Evolutionary conservation across 2,888 invertebrate species (phyloP).

Genomic region (Lasioglossum calceatum): DNA sequence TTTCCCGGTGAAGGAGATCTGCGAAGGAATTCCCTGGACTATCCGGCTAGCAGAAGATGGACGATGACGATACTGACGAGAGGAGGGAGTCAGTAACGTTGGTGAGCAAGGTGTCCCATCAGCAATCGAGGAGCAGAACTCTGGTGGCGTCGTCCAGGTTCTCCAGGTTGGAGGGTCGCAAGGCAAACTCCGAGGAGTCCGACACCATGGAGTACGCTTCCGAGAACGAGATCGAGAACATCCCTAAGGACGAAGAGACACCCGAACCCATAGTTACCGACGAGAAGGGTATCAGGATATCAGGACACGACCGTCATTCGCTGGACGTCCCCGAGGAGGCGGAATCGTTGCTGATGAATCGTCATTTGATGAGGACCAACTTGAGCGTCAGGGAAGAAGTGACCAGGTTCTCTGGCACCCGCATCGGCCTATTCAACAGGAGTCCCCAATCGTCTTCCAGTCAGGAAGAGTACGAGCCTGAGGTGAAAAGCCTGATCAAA

Average conservation of each 20-base stretch:
- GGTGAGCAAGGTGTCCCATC: slow-evolving; percentile 44
- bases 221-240: slow-evolving; percentile 80
- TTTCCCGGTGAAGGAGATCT: background rate
- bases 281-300: slow-evolving; percentile 68
- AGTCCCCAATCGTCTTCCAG: slow-evolving; percentile 89
- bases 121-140: slow-evolving; percentile 36
- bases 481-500: slow-evolving; percentile 84
- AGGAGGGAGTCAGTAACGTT: slow-evolving; percentile 67
- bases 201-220: slow-evolving; percentile 80
- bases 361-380: slow-evolving; percentile 63
- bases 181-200: slow-evolving; percentile 74
- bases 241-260: slow-evolving; percentile 72
- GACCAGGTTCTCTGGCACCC: slow-evolving; percentile 84
- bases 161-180: slow-evolving; percentile 34
- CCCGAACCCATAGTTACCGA: slow-evolving; percentile 62
- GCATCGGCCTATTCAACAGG: slow-evolving; percentile 86
- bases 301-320: slow-evolving; percentile 48
- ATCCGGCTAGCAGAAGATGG: slow-evolving; percentile 68
- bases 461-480: slow-evolving; percentile 89
- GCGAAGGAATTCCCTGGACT: background rate
- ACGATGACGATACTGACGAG: slow-evolving; percentile 81
- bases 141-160: slow-evolving; percentile 51
- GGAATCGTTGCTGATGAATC: slow-evolving; percentile 30
- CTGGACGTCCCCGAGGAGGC: slow-evolving; percentile 67
- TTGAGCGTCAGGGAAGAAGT: slow-evolving; percentile 77